A percentile compares a stretch with the other conserved stretches of the same genome.
Conservation (phyloP, 2,797 vertebrate species). For the Channallabes apus region DNA sequence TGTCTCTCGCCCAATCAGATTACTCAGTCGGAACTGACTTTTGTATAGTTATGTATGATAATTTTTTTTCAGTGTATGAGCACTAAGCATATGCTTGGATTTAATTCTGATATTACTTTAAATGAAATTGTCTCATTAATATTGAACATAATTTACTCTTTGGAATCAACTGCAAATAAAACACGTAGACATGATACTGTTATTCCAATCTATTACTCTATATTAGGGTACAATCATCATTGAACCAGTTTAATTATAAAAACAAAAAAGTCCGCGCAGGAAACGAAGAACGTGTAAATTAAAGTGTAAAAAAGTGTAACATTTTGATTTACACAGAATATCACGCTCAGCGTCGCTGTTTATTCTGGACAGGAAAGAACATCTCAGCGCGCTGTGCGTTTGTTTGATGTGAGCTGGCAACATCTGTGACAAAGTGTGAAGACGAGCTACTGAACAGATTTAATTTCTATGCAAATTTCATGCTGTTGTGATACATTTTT, state of each 20-base stretch:
- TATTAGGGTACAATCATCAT: not conserved
- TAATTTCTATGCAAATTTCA: conserved; percentile 74
- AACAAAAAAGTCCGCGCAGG: not conserved
- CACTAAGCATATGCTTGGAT: not conserved
- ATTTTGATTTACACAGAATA: not conserved
- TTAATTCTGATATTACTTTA: not conserved
- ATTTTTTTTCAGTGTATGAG: not conserved
- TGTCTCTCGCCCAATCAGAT: too few relatives aligned
- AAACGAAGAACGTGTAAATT: not conserved
- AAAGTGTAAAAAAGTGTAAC: not conserved
- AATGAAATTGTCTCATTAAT: not conserved
- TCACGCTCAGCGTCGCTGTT: not conserved
- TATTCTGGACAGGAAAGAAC: conserved; percentile 11
- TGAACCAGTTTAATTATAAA: not conserved
- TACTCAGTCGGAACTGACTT: too few relatives aligned
- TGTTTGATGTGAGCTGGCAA: conserved; percentile 33
- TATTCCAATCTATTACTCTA: not conserved
- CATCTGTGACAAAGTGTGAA: conserved; percentile 59
- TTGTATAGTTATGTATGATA: too few relatives aligned
- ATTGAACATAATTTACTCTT: not conserved
- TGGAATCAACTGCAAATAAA: not conserved
- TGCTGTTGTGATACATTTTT: conserved; percentile 28
- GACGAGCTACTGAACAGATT: conserved; percentile 58
- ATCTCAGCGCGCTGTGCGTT: not conserved
- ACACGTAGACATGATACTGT: not conserved